These are phyloP conservation scores for Aurelia aurita complex sp. Pacific DNA, from an alignment of 30 jellyfish, hydroid and myxozoan species.

Conservation along the genomic window DNA sequence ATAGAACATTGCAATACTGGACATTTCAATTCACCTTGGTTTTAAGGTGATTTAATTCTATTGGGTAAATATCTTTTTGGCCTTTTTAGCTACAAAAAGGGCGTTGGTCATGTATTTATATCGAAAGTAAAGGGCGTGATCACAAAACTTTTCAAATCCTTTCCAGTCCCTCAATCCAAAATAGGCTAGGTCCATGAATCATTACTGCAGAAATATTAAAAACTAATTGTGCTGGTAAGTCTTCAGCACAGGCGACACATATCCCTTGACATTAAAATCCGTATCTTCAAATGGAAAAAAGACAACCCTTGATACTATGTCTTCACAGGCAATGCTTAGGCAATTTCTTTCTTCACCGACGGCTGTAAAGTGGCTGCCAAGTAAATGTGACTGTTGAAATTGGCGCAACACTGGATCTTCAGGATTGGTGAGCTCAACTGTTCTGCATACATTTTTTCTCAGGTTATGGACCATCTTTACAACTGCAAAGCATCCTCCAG, in stretches of 20 bases:
- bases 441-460: conserved; percentile 1
- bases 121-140: too few relatives aligned
- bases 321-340: conserved; percentile 2
- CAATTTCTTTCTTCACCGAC: not conserved
- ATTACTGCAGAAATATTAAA: too few relatives aligned
- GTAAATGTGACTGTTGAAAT: not conserved
- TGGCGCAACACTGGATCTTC: conserved; percentile 28
- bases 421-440: conserved; percentile 13
- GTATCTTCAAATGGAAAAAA: conserved; percentile 1
- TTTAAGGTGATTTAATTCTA: too few relatives aligned
- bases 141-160: too few relatives aligned
- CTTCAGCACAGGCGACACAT: conserved; percentile 11
- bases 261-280: conserved; percentile 4
- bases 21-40: too few relatives aligned
- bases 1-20: too few relatives aligned
- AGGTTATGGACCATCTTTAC: conserved; percentile 1
- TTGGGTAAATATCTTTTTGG: too few relatives aligned
- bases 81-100: too few relatives aligned
- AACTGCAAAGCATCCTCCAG: conserved; percentile 22
- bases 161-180: too few relatives aligned
- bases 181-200: too few relatives aligned
- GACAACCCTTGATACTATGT: conserved; percentile 2
- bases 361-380: conserved; percentile 17
- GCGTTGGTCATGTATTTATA: too few relatives aligned
- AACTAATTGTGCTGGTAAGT: conserved; percentile 25